A percentile compares a stretch with the other conserved stretches of the same genome.
These are phyloP conservation scores for Diploptera punctata DNA, from an alignment of 2,888 invertebrate genomes.

Conservation along the genomic window DNA sequence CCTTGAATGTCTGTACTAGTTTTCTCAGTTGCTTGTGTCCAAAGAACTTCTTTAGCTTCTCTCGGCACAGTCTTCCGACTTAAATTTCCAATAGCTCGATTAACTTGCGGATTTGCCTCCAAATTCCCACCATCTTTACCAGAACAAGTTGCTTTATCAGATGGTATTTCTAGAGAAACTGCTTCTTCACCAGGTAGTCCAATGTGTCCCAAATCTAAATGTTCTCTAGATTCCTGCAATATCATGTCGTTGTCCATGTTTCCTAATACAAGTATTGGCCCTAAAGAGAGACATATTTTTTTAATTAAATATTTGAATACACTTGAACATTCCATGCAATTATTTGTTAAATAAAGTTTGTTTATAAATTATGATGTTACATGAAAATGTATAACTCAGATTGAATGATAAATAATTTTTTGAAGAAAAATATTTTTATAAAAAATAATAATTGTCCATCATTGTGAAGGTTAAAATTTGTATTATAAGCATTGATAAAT, in stretches of 20 bases:
- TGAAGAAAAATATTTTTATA: too few species aligned
- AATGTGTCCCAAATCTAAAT: neutral
- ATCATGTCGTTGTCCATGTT: constrained; percentile 16
- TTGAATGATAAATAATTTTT: too few species aligned
- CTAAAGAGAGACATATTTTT: neutral
- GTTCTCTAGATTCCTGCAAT: neutral
- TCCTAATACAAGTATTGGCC: constrained; percentile 4
- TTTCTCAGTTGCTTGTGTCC: constrained; percentile 1
- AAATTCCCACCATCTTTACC: neutral
- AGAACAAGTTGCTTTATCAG: neutral
- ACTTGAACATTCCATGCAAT: too few species aligned
- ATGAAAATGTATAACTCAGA: too few species aligned
- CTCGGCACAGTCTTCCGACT: neutral
- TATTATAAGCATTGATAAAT: too few species aligned
- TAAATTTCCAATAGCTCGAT: neutral
- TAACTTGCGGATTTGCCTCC: neutral
- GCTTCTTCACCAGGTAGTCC: constrained; percentile 3
- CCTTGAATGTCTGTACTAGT: neutral
- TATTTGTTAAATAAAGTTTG: too few species aligned
- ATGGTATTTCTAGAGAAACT: neutral
- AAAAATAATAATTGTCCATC: too few species aligned
- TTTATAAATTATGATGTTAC: too few species aligned
- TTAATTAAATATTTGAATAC: too few species aligned
- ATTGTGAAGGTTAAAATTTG: too few species aligned
- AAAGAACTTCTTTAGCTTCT: neutral